phyloP scores from a whole-genome alignment of 2,888 invertebrate genomes.

The Drosophila mimica region DNA sequence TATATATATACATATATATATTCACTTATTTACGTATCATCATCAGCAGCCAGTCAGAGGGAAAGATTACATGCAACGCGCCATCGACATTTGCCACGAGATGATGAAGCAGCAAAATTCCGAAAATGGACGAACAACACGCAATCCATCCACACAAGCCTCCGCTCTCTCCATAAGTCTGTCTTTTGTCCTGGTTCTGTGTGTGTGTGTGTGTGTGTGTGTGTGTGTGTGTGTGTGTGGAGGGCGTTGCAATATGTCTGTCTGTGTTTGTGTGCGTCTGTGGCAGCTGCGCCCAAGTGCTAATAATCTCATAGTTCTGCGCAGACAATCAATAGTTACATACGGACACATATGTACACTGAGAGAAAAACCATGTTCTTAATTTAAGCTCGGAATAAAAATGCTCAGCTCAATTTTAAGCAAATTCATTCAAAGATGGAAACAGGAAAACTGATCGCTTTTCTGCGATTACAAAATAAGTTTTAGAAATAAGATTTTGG shows the following conservation, averaged over 20 bases:
- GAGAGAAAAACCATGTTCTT: not conserved
- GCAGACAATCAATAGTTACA: constrained; percentile 71
- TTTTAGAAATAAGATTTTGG: not conserved
- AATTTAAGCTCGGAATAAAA: not conserved
- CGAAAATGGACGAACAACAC: constrained; percentile 77
- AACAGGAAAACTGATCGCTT: not conserved
- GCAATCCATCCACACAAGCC: constrained; percentile 55
- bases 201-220: constrained; percentile 1
- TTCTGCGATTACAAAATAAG: not conserved
- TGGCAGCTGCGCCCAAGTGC: constrained; percentile 82
- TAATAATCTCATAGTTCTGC: constrained; percentile 81
- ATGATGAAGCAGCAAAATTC: constrained; percentile 80
- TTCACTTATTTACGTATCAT: constrained; percentile 56
- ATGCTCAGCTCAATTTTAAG: not conserved
- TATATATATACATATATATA: constrained; percentile 20
- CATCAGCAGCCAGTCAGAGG: constrained; percentile 50
- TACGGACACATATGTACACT: constrained; percentile 7
- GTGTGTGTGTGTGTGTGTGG: constrained; percentile 22
- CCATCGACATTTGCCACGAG: constrained; percentile 53
- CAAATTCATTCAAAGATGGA: rapidly evolving
- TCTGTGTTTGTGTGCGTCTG: constrained; percentile 32
- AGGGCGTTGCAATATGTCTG: constrained; percentile 59
- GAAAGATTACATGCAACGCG: constrained; percentile 62
- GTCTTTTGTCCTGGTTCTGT: not conserved
- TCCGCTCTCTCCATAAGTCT: not conserved